Conservation (phyloP, 1,140 invertebrate genomes). For the Cydia pomonella region DNA sequence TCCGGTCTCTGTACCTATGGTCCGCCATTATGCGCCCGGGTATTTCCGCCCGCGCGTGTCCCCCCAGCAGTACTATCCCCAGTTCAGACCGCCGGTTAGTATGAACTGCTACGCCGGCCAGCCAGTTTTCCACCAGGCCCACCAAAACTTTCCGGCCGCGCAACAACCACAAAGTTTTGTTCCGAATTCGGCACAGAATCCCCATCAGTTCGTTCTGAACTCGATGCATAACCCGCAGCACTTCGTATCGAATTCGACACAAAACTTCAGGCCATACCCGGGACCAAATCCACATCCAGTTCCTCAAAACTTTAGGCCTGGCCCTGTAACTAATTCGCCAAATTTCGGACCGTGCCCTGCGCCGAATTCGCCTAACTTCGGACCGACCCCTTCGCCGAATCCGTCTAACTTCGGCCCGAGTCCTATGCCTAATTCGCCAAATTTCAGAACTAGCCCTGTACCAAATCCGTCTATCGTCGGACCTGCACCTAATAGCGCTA, state of each 20-base stretch:
- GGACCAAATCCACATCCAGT: no score
- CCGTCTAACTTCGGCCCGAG: background rate
- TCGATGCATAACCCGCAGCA: background rate
- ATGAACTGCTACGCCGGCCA: background rate
- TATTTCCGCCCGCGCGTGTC: slow-evolving; percentile 24
- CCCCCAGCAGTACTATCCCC: background rate
- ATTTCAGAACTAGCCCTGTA: background rate
- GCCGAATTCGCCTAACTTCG: background rate
- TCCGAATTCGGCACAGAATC: background rate
- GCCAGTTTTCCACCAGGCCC: background rate
- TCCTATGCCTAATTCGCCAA: background rate
- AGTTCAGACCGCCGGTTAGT: background rate
- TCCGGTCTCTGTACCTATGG: background rate
- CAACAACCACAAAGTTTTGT: background rate
- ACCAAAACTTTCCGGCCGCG: background rate
- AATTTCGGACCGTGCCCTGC: background rate
- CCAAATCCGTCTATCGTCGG: background rate
- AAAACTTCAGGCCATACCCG: background rate
- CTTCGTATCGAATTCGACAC: background rate
- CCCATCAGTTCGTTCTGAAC: background rate
- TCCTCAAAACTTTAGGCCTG: background rate
- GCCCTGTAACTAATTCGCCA: background rate
- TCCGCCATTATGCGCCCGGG: background rate
- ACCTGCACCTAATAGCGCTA: background rate
- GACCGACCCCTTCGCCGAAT: no score